Percentiles rank a stretch among this genome's conserved stretches.
These are phyloP conservation scores for Bombus pyrosoma DNA, from an alignment of 1,140 invertebrate genomes.

Conservation along the genomic window DNA sequence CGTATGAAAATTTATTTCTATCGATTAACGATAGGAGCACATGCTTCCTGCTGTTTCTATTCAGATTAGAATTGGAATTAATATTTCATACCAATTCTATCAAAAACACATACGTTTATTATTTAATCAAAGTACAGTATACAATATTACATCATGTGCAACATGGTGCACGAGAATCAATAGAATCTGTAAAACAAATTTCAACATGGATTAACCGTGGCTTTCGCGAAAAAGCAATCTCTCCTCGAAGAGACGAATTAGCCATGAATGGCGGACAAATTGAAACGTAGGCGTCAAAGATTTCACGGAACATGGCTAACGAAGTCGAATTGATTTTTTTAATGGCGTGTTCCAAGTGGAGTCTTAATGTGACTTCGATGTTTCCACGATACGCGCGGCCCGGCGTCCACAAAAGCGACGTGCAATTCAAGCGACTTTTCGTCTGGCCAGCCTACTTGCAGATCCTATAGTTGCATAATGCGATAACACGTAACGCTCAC, in stretches of 20 bases:
- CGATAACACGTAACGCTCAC: neutral
- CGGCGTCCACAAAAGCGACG: neutral
- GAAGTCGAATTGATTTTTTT: neutral
- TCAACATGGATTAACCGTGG: neutral
- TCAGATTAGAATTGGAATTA: too few species aligned
- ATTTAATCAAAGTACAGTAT: too few species aligned
- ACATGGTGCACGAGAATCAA: neutral
- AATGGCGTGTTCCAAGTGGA: neutral
- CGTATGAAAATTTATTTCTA: too few species aligned
- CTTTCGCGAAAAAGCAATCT: neutral
- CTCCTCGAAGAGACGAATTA: neutral
- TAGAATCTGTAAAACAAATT: neutral
- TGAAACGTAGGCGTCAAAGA: neutral
- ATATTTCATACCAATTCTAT: too few species aligned
- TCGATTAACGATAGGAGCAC: too few species aligned
- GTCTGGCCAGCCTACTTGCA: neutral
- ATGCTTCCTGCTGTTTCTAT: too few species aligned
- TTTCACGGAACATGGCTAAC: neutral
- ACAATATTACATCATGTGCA: too few species aligned
- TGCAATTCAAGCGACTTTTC: neutral
- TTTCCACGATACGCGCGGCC: neutral
- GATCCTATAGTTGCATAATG: neutral
- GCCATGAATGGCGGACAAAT: neutral
- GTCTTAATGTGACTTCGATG: neutral
- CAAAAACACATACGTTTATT: too few species aligned